Evolutionary conservation across 2,797 vertebrate species (phyloP), one percentile per base, ranked within the genome.

Genomic region (Graptemys geographica): DNA sequence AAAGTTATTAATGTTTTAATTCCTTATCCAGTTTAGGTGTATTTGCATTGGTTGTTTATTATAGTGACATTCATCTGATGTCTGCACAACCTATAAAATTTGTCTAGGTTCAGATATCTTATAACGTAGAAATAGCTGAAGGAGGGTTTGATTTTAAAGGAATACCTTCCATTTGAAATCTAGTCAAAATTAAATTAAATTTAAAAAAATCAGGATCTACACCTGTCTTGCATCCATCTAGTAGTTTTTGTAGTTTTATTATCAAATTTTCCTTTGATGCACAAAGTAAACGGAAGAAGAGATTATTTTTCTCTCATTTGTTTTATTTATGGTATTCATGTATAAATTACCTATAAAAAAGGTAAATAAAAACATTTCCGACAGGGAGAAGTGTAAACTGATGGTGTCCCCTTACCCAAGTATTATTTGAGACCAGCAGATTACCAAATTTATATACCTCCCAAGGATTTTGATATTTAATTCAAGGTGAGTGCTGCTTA

Each of bases 401-500:
- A 65, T 65, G 33, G 23, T 49, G 8, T 49, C 44, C 74, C 15
- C 44, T 47, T 49, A 49, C 41, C 6, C 27, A 47, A 47, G 49
- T 55, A 65, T n/a, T 65, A 44, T 4, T 19, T 47, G 81, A 84
- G 41, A 87, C 47, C 31, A 19, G 76, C 79, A 81, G 83, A 4
- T 86, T 78, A 81, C 47, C 13, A 81, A 37, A 23, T 28, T 11
- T 91, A 44, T 49, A 91, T 86, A 78, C 6, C 87, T 31, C 16
- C 15, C 5, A 23, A 12, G 37, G 5, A 81, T 88, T 93, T 91
- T 81, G 74, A 79, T 62, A 62, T 79, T n/a, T 87, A 4, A 0
- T 19, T 74, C 79, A 57, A 76, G 49, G 76, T 72, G 69, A 94
- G 88, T 78, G 92, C 76, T 37, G 47, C n/a, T 69, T 4, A 80